Evolutionary conservation across 1,140 invertebrate species (phyloP).

Genomic region (Drosophila murphyi): DNA sequence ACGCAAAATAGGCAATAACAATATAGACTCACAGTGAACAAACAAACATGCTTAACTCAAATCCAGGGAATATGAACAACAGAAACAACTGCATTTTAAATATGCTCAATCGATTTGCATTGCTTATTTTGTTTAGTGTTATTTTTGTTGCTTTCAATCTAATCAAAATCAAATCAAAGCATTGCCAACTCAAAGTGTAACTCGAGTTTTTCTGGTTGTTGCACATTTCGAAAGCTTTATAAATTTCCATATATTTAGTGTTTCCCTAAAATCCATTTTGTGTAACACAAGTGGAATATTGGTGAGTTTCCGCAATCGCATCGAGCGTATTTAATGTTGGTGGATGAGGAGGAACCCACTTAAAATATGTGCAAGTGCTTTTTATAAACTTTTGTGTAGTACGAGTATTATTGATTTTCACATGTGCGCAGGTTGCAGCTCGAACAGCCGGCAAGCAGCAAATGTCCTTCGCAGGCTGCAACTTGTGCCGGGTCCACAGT

Average conservation of each 20-base stretch:
- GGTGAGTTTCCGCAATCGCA: not conserved
- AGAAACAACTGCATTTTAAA: slow-evolving; percentile 17
- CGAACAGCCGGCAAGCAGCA: slow-evolving; percentile 41
- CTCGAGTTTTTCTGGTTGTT: slow-evolving; percentile 9
- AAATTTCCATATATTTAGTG: slow-evolving; percentile 21
- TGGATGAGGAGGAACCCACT: not conserved
- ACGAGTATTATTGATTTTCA: slow-evolving; percentile 64
- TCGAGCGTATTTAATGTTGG: not conserved
- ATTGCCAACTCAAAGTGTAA: slow-evolving; percentile 12
- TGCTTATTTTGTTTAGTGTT: slow-evolving; percentile 37
- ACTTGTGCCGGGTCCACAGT: slow-evolving; percentile 3
- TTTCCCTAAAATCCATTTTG: slow-evolving; percentile 26
- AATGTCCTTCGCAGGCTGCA: slow-evolving; percentile 68
- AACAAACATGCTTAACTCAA: not conserved
- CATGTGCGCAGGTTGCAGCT: slow-evolving; percentile 29
- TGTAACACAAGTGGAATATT: slow-evolving; percentile 57
- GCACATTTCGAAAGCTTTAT: slow-evolving; percentile 36
- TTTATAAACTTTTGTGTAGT: not conserved
- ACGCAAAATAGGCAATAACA: slow-evolving; percentile 36
- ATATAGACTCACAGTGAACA: slow-evolving; percentile 39
- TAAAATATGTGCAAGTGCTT: not conserved
- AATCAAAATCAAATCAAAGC: slow-evolving; percentile 27
- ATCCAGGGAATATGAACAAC: slow-evolving; percentile 35
- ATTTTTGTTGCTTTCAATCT: slow-evolving; percentile 31
- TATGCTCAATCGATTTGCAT: slow-evolving; percentile 70